Evolutionary conservation across 2,113 vertebrate species (phyloP), one percentile per base, ranked within the genome.

Genomic region (Ornithorhynchus anatinus): DNA sequence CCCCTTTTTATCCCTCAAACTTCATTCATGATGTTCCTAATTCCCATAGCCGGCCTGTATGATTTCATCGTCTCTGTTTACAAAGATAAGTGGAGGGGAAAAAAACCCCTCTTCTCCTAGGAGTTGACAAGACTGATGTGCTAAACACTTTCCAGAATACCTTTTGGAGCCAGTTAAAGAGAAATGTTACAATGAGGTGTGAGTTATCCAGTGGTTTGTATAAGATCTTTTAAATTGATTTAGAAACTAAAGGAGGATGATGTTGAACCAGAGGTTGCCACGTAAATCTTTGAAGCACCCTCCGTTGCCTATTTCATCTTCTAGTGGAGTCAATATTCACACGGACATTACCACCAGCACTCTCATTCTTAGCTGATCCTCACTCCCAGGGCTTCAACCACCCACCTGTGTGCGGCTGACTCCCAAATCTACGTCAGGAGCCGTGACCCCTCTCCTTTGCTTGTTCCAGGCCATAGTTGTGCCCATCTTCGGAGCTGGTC

Each of bases 141-240:
- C 71, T 48, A n/a, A 68, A 52, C 16, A 13, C 58, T 81, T 77
- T 78, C 5, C 10, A 56, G 35, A 27, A 56, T 31, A 51, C 12
- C 43, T 82, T 74, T 48, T 61, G 69, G 81, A 57, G 59, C 40
- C 35, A 61, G 8, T 62, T 78, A 75, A 60, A 77, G 67, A 32
- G 35, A 38, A 39, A 31, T 79, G 36, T 73, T 80, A 53, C 42
- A 23, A 68, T 59, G 57, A 65, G 51, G 19, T 22, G 15, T 7
- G 45, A 13, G 9, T 58, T 84, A 33, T 20, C 56, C 60, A 64
- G 50, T 63, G 47, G 19, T 66, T 71, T 85, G 38, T 59, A 3
- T 68, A 43, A 67, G 23, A 58, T 51, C 52, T 66, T 78, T 62
- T 27, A 50, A 52, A 29, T 54, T 63, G 72, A 54, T 57, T 72